Evolutionary conservation across 2,113 vertebrate genomes (phyloP).

Genomic region (Toxotes chatareus): DNA sequence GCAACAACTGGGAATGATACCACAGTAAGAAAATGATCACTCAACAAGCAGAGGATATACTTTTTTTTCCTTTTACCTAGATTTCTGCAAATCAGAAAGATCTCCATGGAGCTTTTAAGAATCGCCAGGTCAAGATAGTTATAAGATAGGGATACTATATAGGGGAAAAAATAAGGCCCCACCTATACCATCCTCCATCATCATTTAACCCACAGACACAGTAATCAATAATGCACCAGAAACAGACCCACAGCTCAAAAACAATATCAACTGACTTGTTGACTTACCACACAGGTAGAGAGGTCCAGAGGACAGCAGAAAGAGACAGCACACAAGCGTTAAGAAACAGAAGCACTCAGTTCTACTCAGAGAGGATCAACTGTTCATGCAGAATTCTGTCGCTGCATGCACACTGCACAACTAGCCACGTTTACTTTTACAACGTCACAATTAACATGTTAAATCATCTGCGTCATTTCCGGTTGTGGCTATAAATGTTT

Average conservation of each 20-base stretch:
- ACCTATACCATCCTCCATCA: conserved; percentile 12
- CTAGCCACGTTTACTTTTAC: background rate
- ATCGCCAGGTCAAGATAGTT: conserved; percentile 3
- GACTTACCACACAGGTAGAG: conserved; percentile 82
- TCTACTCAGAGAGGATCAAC: conserved; percentile 22
- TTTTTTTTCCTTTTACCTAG: background rate
- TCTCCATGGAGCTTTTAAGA: conserved; percentile 3
- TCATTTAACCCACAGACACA: conserved; percentile 36
- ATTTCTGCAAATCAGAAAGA: conserved; percentile 20
- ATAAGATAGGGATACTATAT: conserved; percentile 4
- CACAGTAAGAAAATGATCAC: background rate
- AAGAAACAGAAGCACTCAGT: conserved; percentile 65
- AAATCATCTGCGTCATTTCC: background rate
- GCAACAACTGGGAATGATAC: background rate
- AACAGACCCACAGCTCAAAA: conserved; percentile 48
- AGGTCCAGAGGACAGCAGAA: conserved; percentile 81
- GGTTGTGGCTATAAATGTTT: background rate
- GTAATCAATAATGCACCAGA: conserved; percentile 49
- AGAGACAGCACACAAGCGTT: conserved; percentile 80
- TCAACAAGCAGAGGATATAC: background rate
- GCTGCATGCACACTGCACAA: conserved; percentile 10
- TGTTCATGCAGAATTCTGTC: conserved; percentile 25
- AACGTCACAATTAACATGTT: background rate
- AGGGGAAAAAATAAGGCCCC: background rate
- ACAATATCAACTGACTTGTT: conserved; percentile 51